Base-by-base conservation (phyloP, 2,888 invertebrate genomes). In the Caenorhabditis sp. region DNA sequence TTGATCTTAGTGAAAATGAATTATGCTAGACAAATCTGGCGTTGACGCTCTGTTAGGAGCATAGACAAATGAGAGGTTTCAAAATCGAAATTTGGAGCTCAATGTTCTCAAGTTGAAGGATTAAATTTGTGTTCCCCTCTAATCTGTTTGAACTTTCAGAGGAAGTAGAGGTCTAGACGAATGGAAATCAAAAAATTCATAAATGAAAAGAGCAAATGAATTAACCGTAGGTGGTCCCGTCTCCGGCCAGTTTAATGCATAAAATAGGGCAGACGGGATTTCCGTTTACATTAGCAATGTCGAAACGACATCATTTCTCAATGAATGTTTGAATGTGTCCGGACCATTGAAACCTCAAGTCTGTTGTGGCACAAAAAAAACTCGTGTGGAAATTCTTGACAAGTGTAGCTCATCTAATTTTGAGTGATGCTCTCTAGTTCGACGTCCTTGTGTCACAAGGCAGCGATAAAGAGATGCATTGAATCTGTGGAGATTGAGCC, bases 401-500 rank as follows among this genome's bases (percentile, higher is more conserved):
- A 14, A 44, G 5, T 16, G 54, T 38, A 41, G 70, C 68, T 68
- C 68, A 68, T 61, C 61, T 47, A 47, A 61, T 69, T 31, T 77
- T 51, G 54, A 68, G 61, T 69, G 68, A 68, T 64, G 64, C 66
- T 68, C 44, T 68, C 51, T 44, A 69, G 68, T 47, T 41, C 69
- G 44, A 41, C 70, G 77, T 69, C 68, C 76, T 76, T 38, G n/a
- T 68, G 47, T 59, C 58, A 54, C 35, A 64, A 74, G 54, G 38
- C 66, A 68, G 51, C 12, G 19, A 64, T 44, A 54, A 74, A 44
- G 47, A 54, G n/a, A 31, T 2, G 26, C 28, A 69, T 49, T 19
- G 54, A 68, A 69, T 41, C 41, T 58, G 58, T 14, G 24, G 35
- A 59, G 69, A 77, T 77, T 77, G 77, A 77, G 77, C 77, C 69